Percentiles rank a stretch among this genome's conserved stretches.
phyloP scores from a whole-genome alignment of 64 coral and sea anemone genomes.

The Orbicella faveolata region DNA sequence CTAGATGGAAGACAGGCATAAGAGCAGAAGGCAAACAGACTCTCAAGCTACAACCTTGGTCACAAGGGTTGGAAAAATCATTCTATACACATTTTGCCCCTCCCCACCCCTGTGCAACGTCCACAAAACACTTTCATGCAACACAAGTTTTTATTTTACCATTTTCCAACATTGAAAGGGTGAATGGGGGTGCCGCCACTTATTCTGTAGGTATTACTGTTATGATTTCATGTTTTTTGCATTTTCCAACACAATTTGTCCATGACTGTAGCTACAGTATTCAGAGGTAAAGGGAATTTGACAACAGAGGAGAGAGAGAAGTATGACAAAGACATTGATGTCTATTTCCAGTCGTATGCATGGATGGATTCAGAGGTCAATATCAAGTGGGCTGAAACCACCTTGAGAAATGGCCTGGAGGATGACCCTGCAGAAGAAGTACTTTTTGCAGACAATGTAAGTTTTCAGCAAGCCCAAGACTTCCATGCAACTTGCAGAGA shows the following conservation, averaged over 20 bases:
- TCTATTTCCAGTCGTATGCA: background rate
- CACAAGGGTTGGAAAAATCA: too few relatives aligned
- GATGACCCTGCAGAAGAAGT: constrained; percentile 13
- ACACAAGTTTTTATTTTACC: too few relatives aligned
- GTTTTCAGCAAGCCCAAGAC: constrained; percentile 3
- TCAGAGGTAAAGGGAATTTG: constrained; percentile 49
- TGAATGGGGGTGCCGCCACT: too few relatives aligned
- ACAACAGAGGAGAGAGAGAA: constrained; percentile 20
- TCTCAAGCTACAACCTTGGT: background rate
- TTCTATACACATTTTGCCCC: too few relatives aligned
- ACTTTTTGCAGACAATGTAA: constrained; percentile 23
- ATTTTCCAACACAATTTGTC: too few relatives aligned
- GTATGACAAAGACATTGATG: constrained; percentile 6
- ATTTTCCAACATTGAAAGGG: too few relatives aligned
- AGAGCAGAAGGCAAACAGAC: constrained; percentile 47
- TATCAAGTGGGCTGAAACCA: constrained; percentile 36
- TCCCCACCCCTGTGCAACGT: too few relatives aligned
- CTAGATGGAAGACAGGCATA: constrained; percentile 51
- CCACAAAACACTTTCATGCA: too few relatives aligned
- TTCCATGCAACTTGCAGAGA: constrained; percentile 33
- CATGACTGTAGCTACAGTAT: constrained; percentile 20
- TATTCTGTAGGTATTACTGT: too few relatives aligned
- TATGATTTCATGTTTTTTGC: too few relatives aligned
- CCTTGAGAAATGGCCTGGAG: background rate
- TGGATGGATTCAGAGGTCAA: constrained; percentile 54